Conservation (phyloP, 92 coral and sea anemone genomes). For the Galaxea fascicularis region DNA sequence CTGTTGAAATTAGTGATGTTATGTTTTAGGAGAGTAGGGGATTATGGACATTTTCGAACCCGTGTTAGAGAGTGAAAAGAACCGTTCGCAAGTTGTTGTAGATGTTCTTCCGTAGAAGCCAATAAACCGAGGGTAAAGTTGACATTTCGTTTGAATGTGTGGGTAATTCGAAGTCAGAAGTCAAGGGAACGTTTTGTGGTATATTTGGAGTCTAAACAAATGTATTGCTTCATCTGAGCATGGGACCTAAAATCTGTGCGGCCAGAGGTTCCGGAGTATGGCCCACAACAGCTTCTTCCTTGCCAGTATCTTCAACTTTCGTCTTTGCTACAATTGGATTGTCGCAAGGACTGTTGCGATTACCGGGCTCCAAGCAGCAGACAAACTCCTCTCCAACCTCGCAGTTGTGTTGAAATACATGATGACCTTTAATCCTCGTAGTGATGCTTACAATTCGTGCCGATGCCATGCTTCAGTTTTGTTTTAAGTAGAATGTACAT, state of each 20-base stretch:
- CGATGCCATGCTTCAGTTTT: constrained; percentile 21
- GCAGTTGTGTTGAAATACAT: constrained; percentile 43
- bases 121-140: neutral
- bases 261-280: too few relatives aligned
- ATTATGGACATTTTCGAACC: neutral
- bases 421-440: constrained; percentile 48
- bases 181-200: too few relatives aligned
- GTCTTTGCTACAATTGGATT: too few relatives aligned
- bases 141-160: neutral
- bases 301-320: too few relatives aligned
- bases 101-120: neutral
- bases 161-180: neutral
- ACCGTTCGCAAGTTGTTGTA: neutral
- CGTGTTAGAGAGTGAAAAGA: neutral
- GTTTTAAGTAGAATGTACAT: too few relatives aligned
- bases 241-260: too few relatives aligned
- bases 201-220: too few relatives aligned
- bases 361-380: constrained; percentile 18
- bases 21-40: neutral
- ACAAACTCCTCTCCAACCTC: constrained; percentile 44
- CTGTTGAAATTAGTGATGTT: neutral
- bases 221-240: too few relatives aligned
- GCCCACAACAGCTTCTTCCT: too few relatives aligned
- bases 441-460: constrained; percentile 45
- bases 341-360: neutral